Percentiles rank a stretch among this genome's conserved stretches.
phyloP scores from a whole-genome alignment of 2,888 invertebrate genomes.

The Spilarctia lutea region DNA sequence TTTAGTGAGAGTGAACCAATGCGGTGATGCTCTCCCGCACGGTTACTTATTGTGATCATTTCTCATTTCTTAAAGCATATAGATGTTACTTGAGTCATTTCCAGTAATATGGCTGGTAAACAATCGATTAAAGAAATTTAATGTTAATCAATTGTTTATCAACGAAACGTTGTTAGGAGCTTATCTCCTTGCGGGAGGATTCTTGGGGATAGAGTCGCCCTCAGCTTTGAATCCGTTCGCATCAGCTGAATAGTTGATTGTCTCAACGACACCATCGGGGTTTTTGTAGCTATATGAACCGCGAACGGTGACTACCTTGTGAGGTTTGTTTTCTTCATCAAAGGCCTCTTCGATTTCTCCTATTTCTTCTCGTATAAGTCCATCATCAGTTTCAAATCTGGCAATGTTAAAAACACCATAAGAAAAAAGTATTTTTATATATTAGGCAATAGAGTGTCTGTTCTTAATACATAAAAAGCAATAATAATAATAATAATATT shows the following conservation, averaged over 20 bases:
- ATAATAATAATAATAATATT: too few species aligned
- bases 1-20: not conserved
- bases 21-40: not conserved
- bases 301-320: conserved; percentile 84
- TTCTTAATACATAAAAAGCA: too few species aligned
- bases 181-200: conserved; percentile 4
- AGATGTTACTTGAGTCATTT: not conserved
- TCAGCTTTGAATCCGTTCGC: conserved; percentile 17
- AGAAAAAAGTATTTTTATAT: too few species aligned
- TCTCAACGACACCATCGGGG: conserved; percentile 74
- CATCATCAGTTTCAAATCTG: conserved; percentile 31
- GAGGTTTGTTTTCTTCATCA: conserved; percentile 87
- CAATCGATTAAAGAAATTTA: not conserved
- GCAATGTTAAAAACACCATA: not conserved
- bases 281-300: conserved; percentile 87
- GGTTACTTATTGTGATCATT: not conserved
- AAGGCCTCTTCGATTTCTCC: conserved; percentile 77
- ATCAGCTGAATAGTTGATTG: conserved; percentile 11
- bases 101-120: not conserved
- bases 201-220: conserved; percentile 12
- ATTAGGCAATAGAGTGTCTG: too few species aligned
- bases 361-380: conserved; percentile 82
- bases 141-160: not conserved
- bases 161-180: not conserved
- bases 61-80: not conserved